Conservation (phyloP, 2,113 vertebrate species). For the Chaenocephalus aceratus region DNA sequence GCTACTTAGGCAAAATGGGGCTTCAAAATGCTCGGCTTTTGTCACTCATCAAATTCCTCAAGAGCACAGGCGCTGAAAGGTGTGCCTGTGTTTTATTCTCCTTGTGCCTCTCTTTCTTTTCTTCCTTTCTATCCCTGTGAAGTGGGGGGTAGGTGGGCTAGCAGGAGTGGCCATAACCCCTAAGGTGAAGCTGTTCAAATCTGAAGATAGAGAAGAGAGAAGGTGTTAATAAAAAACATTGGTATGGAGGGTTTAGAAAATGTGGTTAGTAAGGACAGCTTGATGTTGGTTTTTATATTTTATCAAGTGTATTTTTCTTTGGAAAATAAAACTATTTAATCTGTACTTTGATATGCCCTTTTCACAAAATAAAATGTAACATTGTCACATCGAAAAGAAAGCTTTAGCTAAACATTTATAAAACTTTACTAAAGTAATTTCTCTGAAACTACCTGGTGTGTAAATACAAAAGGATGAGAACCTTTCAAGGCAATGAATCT, state of each 20-base stretch:
- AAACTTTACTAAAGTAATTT: neutral
- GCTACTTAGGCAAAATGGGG: slow-evolving; percentile 94
- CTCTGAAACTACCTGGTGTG: neutral
- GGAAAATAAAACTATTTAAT: neutral
- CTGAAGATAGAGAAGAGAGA: neutral
- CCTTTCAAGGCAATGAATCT: slow-evolving; percentile 14
- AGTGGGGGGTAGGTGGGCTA: slow-evolving; percentile 17
- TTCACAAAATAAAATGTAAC: neutral
- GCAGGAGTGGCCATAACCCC: slow-evolving; percentile 50
- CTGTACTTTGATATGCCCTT: neutral
- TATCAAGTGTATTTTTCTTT: neutral
- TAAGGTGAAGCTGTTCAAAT: slow-evolving; percentile 43
- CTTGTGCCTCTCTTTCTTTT: slow-evolving; percentile 76
- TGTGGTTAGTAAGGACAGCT: neutral
- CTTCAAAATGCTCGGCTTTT: slow-evolving; percentile 94
- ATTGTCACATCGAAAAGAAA: neutral
- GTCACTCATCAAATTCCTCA: slow-evolving; percentile 95
- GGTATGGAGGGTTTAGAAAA: neutral
- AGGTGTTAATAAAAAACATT: slow-evolving; percentile 12
- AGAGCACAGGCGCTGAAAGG: slow-evolving; percentile 92
- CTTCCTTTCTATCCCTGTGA: slow-evolving; percentile 57
- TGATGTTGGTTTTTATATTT: neutral
- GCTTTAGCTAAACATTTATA: neutral
- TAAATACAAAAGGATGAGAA: neutral
- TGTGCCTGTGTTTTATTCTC: slow-evolving; percentile 91